Base-by-base conservation (phyloP, 1,140 invertebrate genomes). In the Laupala kohalensis region DNA sequence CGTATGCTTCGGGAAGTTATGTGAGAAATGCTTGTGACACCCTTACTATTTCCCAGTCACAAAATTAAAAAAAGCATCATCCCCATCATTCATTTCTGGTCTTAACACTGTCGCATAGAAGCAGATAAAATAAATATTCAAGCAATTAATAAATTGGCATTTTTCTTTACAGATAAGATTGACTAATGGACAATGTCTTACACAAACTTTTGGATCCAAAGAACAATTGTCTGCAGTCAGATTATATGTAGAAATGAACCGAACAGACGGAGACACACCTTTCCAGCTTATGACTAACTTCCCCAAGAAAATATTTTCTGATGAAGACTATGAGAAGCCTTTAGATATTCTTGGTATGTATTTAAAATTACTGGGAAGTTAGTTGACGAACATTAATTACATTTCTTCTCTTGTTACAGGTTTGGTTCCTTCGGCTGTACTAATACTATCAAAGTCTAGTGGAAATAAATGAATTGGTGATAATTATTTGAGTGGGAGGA, bases 181-280 rank as follows among this genome's bases (percentile, higher is more conserved):
- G 4, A 81, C 83, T 13, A 82, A 83, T 80, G 93, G 93, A 25
- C 80, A 86, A 72, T 84, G 87, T 1, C 77, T 95, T 6, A 87
- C 84, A 0, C 89, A 94, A 78, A 89, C 84, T 30, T 95, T 95
- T 79, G 89, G 89, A 63, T 87, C 89, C 23, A 94, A 95, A 77
- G 95, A 97, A 79, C 89, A 92, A 73, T 81, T 98, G 6, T 92
- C 94, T 15, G 93, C 94, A 25, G 95, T 98, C 25, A 86, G 93
- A 78, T 81, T 95, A 25, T 94, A 87, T 81, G 81, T 96, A 70
- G 86, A 93, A 83, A 86, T 95, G 81, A 90, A 95, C 75, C 81
- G 89, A 67, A 87, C 85, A 19, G 90, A 92, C 79, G 83, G 80
- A 0, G 69, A 78, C 1, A 84, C 80, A 9, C 83, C 86, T 15